Conservation (phyloP, 2,797 vertebrate species). For the Amblyraja radiata region DNA sequence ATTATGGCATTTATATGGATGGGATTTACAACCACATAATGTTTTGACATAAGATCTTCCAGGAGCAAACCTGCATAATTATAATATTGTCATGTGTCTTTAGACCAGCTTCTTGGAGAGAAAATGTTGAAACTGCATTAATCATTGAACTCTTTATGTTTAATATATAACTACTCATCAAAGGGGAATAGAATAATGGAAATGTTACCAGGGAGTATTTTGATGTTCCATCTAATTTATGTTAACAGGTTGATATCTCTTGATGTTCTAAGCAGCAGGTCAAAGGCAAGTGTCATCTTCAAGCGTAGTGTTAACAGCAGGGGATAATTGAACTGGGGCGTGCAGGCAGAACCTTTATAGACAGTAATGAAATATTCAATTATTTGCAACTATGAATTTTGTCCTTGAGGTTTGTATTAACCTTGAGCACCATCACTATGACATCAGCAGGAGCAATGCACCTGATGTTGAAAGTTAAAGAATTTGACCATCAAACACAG, state of each 20-base stretch:
- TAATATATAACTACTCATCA: neutral
- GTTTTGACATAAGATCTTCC: neutral
- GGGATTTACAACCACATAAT: neutral
- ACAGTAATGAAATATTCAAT: neutral
- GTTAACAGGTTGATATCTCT: neutral
- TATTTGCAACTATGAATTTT: neutral
- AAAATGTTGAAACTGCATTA: neutral
- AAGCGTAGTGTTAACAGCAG: neutral
- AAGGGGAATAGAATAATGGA: neutral
- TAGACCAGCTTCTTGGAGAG: neutral
- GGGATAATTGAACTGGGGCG: neutral
- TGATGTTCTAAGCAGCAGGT: neutral
- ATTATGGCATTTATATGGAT: neutral
- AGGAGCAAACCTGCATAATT: neutral
- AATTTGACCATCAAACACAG: neutral
- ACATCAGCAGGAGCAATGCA: neutral
- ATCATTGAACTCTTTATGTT: neutral
- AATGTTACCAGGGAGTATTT: neutral
- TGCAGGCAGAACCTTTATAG: neutral
- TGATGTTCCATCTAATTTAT: neutral
- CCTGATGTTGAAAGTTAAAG: neutral
- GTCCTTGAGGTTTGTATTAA: neutral
- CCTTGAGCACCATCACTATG: neutral
- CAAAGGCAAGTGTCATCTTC: neutral
- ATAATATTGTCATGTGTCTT: neutral